phyloP scores from a whole-genome alignment of 2,888 invertebrate genomes.

The Morpho helenor region DNA sequence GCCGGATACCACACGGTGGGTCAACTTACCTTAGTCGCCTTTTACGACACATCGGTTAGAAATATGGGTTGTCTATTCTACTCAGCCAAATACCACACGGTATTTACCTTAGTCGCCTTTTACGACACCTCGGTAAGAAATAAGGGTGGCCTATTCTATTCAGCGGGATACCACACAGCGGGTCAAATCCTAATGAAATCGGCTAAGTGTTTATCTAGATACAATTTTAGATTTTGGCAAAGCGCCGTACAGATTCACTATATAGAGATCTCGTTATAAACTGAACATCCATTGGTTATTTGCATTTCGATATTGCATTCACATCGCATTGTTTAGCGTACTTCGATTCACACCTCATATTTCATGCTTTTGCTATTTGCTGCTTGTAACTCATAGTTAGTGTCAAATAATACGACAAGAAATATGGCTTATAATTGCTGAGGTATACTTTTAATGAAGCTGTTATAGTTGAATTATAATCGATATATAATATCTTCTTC shows the following conservation, averaged over 20 bases:
- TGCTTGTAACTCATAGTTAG: background rate
- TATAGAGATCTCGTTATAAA: constrained; percentile 9
- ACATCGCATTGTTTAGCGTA: background rate
- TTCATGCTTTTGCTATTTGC: background rate
- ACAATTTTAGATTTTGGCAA: constrained; percentile 25
- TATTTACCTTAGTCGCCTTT: too few species aligned
- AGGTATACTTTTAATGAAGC: background rate
- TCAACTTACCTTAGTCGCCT: too few species aligned
- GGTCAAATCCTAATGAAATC: constrained; percentile 23
- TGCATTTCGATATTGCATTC: constrained; percentile 6
- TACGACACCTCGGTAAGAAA: too few species aligned
- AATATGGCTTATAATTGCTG: background rate
- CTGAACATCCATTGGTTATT: constrained; percentile 2
- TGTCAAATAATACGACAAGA: background rate
- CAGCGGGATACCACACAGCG: background rate
- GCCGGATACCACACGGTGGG: too few species aligned
- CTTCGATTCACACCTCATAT: background rate
- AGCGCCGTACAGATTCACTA: constrained; percentile 18
- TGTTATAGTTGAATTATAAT: background rate
- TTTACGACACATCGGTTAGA: too few species aligned
- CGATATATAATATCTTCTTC: background rate
- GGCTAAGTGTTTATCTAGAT: constrained; percentile 19
- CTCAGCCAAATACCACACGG: too few species aligned
- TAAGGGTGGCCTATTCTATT: too few species aligned
- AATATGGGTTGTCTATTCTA: too few species aligned